Evolutionary conservation across 92 coral and sea anemone species (phyloP).

Genomic region (Isaurus tuberculatus): DNA sequence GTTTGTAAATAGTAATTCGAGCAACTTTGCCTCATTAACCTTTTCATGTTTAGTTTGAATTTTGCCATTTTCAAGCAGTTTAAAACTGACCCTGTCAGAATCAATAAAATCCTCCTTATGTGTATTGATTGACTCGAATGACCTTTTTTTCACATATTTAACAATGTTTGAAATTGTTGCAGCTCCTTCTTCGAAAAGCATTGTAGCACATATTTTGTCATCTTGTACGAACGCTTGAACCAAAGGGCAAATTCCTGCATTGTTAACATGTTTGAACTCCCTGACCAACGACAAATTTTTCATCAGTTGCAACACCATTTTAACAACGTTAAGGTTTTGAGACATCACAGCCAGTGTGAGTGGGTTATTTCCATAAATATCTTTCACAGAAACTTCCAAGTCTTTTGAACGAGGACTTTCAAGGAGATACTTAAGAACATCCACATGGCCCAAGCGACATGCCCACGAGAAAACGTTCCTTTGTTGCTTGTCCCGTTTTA

Average conservation of each 20-base stretch:
- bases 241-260: constrained; percentile 86
- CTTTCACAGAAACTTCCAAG: constrained; percentile 57
- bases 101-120: background rate
- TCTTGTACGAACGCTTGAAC: constrained; percentile 76
- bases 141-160: constrained; percentile 56
- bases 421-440: constrained; percentile 63
- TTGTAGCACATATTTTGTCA: constrained; percentile 70
- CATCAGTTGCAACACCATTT: constrained; percentile 56
- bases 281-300: constrained; percentile 37
- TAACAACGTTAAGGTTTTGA: constrained; percentile 63
- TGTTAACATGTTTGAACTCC: constrained; percentile 70
- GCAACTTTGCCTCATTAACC: constrained; percentile 60
- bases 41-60: constrained; percentile 21
- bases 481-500: constrained; percentile 68
- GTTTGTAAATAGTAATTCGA: constrained; percentile 78
- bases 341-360: constrained; percentile 80
- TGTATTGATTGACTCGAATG: constrained; percentile 6
- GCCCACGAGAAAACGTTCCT: constrained; percentile 78
- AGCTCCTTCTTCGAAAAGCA: constrained; percentile 68
- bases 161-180: constrained; percentile 70
- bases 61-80: constrained; percentile 5
- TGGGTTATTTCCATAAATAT: constrained; percentile 73
- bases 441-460: constrained; percentile 66
- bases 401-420: constrained; percentile 62
- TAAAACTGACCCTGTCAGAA: constrained; percentile 22